A percentile compares a stretch with the other conserved stretches of the same genome.
Conservation (phyloP, 2,113 vertebrate species). For the Parus major region DNA sequence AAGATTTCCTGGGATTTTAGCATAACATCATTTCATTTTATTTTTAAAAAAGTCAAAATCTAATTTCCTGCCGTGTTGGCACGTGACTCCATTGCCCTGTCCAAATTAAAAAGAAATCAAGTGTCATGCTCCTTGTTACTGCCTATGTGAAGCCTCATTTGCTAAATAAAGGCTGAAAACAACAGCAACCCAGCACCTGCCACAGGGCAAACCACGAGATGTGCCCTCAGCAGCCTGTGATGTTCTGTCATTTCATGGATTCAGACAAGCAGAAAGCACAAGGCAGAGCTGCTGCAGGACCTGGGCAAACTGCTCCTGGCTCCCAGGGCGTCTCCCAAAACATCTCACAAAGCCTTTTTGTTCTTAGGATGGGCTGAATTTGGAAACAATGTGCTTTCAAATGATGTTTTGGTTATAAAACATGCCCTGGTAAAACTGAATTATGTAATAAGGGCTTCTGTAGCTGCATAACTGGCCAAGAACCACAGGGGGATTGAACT, state of each 20-base stretch:
- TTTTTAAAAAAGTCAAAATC: not conserved
- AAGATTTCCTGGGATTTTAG: not conserved
- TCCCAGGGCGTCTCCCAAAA: not conserved
- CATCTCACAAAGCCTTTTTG: not conserved
- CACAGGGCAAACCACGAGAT: not conserved
- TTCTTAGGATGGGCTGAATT: not conserved
- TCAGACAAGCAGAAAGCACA: constrained; percentile 4
- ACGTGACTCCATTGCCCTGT: not conserved
- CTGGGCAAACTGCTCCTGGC: not conserved
- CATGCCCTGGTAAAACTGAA: not conserved
- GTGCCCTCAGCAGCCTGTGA: not conserved
- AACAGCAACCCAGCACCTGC: not conserved
- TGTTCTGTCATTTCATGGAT: not conserved
- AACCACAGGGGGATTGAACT: not conserved
- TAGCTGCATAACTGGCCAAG: not conserved
- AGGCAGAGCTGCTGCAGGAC: not conserved
- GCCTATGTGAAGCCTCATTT: not conserved
- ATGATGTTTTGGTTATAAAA: not conserved
- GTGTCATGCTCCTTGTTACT: not conserved
- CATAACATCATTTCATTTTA: not conserved
- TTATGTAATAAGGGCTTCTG: not conserved
- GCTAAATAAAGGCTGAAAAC: not conserved
- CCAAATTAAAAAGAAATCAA: not conserved
- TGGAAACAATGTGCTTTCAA: not conserved
- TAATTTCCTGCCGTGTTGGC: not conserved